phyloP scores from a whole-genome alignment of 2,797 vertebrate species.

The Spinus olivaceus region DNA sequence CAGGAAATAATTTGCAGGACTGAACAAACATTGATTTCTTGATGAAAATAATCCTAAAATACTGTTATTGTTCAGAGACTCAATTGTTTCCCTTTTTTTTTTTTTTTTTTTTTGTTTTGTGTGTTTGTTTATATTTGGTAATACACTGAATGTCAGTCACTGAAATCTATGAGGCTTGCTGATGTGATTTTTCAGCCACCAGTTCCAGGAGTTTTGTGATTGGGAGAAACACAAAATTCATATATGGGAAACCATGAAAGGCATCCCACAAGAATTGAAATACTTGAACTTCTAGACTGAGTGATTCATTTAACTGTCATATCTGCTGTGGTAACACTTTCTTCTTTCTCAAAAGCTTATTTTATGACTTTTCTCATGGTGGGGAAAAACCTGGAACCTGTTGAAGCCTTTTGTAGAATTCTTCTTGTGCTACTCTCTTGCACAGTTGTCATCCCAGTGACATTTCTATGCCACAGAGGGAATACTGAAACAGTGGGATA shows the following conservation, averaged over 20 bases:
- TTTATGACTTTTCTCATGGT: neutral
- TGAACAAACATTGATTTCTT: neutral
- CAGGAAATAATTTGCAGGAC: neutral
- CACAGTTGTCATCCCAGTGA: accelerated
- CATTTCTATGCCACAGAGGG: accelerated
- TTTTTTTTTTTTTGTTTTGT: neutral
- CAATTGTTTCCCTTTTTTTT: neutral
- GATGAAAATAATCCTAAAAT: neutral
- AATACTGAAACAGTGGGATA: neutral
- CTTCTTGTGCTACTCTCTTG: neutral
- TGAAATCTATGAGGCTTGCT: neutral
- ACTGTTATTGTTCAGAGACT: neutral
- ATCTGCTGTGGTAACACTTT: neutral
- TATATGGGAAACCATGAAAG: neutral
- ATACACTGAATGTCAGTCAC: neutral
- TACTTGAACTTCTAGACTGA: neutral
- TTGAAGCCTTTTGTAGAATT: neutral
- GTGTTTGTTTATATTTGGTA: neutral
- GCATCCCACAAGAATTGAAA: neutral
- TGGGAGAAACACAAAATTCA: neutral
- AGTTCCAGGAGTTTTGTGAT: neutral
- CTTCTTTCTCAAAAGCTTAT: neutral
- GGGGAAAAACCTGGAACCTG: neutral
- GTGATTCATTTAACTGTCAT: neutral
- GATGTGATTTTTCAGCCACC: neutral